A percentile compares a stretch with the other conserved stretches of the same genome.
Conservation (phyloP, 2,113 vertebrate genomes). For the Stigmatopora nigra region DNA sequence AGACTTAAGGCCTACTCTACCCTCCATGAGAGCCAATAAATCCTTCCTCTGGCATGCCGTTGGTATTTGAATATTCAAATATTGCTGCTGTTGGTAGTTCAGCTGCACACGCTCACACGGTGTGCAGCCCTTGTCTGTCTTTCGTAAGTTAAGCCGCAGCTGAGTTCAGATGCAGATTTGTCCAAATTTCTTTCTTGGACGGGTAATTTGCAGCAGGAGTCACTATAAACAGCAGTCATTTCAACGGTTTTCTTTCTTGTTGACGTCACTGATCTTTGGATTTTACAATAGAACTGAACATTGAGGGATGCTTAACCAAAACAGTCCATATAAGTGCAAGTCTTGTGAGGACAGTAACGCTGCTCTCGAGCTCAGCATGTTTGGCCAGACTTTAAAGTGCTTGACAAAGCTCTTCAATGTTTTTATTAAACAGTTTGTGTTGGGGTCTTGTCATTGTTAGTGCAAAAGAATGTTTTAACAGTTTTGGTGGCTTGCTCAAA, state of each 20-base stretch:
- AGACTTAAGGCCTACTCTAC: background rate
- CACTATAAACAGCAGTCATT: background rate
- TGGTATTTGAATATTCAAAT: conserved; percentile 67
- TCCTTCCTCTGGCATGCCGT: conserved; percentile 35
- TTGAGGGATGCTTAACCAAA: conserved; percentile 36
- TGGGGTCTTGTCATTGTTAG: conserved; percentile 49
- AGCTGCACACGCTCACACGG: conserved; percentile 1
- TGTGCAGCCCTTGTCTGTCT: conserved; percentile 7
- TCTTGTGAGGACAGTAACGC: conserved; percentile 36
- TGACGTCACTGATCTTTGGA: background rate
- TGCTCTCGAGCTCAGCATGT: conserved; percentile 24
- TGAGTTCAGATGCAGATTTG: conserved; percentile 12
- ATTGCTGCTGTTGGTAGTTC: conserved; percentile 20
- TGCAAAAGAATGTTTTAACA: conserved; percentile 41
- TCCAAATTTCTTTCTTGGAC: background rate
- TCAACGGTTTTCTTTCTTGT: background rate
- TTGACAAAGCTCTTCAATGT: conserved; percentile 44
- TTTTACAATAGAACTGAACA: conserved; percentile 18
- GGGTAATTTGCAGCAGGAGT: background rate
- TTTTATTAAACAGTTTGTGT: conserved; percentile 62
- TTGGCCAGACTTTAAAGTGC: conserved; percentile 56
- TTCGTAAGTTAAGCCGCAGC: conserved; percentile 35
- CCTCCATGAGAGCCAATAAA: conserved; percentile 19
- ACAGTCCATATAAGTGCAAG: conserved; percentile 50
- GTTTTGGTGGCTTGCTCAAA: conserved; percentile 36